These are phyloP conservation scores for Borostomias antarcticus DNA, from an alignment of 2,797 vertebrate genomes.

Conservation along the genomic window DNA sequence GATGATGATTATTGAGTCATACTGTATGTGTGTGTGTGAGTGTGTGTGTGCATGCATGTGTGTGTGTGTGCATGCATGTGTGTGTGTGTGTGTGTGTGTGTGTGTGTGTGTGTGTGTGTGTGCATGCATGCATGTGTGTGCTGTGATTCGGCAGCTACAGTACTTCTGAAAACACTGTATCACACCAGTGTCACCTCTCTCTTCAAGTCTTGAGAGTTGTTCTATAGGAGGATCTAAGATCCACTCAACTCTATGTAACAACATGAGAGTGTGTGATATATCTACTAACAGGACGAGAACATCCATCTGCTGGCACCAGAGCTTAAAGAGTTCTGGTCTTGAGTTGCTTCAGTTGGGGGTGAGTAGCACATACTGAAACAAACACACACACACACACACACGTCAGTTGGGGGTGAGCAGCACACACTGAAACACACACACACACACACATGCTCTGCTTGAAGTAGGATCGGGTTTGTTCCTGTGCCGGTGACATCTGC, in stretches of 20 bases:
- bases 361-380: conserved; percentile 2
- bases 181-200: background rate
- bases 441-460: conserved; percentile 13
- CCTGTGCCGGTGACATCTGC: conserved; percentile 1
- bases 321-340: too few relatives aligned
- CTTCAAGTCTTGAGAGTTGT: background rate
- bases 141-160: conserved; percentile 19
- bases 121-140: too few relatives aligned
- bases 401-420: too few relatives aligned
- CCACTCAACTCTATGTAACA: background rate
- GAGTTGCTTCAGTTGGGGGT: too few relatives aligned
- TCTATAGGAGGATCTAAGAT: conserved; percentile 32
- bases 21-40: background rate
- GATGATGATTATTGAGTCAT: background rate
- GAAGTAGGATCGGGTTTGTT: conserved; percentile 36
- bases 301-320: too few relatives aligned
- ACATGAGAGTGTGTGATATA: too few relatives aligned
- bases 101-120: conserved; percentile 8
- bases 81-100: background rate
- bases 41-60: too few relatives aligned
- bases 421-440: conserved; percentile 11
- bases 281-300: too few relatives aligned
- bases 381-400: conserved; percentile 15
- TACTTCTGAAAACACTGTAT: background rate
- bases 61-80: too few relatives aligned